Base-by-base conservation (phyloP, 2,888 invertebrate species). In the Aphidoletes aphidimyza region DNA sequence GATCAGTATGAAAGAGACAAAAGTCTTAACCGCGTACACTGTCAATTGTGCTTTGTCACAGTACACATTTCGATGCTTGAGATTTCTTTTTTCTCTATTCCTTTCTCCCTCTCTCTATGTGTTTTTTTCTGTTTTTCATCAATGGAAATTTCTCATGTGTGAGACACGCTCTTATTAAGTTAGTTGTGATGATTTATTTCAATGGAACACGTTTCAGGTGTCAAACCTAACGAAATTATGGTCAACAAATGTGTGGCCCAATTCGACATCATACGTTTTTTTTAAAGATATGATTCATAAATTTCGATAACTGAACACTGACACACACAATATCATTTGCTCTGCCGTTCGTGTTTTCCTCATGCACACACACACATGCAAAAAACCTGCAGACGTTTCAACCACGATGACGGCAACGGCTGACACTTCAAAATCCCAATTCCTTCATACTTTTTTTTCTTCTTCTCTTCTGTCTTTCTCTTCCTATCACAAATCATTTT, bases 211-310 rank as follows among this genome's bases (percentile, higher is more conserved):
- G 47, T 47, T 47, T 47, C 47, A 6, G 17, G 47, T 47, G 47
- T 39, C 6, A 39, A 5, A 6, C 9, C 19, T 14, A 6, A 47
- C 17, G 8, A 11, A 14, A 2, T 47, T 47, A 2, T 47, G 2
- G 2, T 39, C 11, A 8, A 11, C 39, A 39, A 5, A 39, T 39
- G 39, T 39, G 5, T 39, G 5, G 5, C 39, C 6, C 30, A n/a
- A 69, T 69, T 69, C 30, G 69, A 30, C 69, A 69, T 69, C 34
- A 69, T 69, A 30, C 69, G 34, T 30, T 69, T 69, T 69, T 69
- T 69, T 22, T 54, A 54, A 30, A 26, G 54, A 54, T 22, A 54
- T 54, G 54, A 54, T 54, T 54, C 54, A 54, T 54, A 54, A 54
- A 42, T 54, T 42, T 42, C 19, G 54, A 11, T 11, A n/a, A 54